Conservation (phyloP, 2,888 invertebrate genomes). For the Liodrosophila aerea region DNA sequence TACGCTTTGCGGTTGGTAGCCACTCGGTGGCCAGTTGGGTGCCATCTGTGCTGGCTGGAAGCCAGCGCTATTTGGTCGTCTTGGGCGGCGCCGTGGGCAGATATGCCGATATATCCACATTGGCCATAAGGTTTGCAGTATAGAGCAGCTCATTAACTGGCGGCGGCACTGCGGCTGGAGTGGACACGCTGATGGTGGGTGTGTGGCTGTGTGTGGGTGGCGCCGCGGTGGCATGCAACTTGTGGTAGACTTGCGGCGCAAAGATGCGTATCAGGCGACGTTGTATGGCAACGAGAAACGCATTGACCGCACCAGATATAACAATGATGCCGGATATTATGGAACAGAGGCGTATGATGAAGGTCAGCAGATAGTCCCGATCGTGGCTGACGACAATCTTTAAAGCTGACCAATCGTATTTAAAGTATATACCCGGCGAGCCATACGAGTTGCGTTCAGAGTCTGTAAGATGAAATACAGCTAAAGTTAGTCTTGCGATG, state of each 20-base stretch:
- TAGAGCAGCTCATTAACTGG: constrained; percentile 70
- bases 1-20: constrained; percentile 12
- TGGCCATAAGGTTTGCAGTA: constrained; percentile 77
- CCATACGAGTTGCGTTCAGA: constrained; percentile 93
- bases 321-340: constrained; percentile 96
- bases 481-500: too few species aligned
- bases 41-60: constrained; percentile 1
- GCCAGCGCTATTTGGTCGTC: constrained; percentile 23
- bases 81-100: constrained; percentile 54
- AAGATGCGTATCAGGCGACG: constrained; percentile 57
- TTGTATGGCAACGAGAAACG: constrained; percentile 59
- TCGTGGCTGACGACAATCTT: constrained; percentile 92
- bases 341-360: constrained; percentile 93
- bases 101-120: constrained; percentile 63
- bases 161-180: background rate
- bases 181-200: background rate
- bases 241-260: constrained; percentile 63
- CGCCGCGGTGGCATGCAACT: constrained; percentile 7
- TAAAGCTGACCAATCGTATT: constrained; percentile 96
- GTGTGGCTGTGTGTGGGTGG: background rate
- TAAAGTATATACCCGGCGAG: constrained; percentile 96
- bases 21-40: constrained; percentile 1
- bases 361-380: constrained; percentile 89
- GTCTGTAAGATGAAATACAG: constrained; percentile 71
- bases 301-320: constrained; percentile 84